phyloP scores from a whole-genome alignment of 2,888 invertebrate species.

The Stenotaenia linearis region DNA sequence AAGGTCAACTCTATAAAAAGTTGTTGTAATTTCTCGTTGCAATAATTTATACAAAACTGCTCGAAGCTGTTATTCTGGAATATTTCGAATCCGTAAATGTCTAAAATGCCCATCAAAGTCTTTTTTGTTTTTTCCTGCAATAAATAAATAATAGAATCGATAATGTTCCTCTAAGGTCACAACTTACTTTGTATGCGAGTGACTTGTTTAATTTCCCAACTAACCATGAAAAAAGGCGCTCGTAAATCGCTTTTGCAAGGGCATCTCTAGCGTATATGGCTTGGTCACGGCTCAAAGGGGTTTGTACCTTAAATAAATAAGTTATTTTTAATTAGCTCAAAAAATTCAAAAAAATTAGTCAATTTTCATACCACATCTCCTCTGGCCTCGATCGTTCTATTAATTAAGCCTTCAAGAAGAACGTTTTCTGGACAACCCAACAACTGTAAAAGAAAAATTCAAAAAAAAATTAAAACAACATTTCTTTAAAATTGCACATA shows the following conservation, averaged over 20 bases:
- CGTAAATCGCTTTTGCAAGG: conserved; percentile 83
- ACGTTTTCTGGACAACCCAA: conserved; percentile 63
- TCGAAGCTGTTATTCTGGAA: conserved; percentile 81
- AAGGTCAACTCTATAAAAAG: conserved; percentile 85
- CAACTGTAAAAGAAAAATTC: conserved; percentile 55
- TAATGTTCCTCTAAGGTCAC: not conserved
- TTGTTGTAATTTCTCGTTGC: conserved; percentile 91
- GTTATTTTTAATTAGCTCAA: not conserved
- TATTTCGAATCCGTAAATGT: conserved; percentile 93
- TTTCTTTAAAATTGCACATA: not conserved
- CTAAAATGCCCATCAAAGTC: conserved; percentile 76
- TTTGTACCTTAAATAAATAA: conserved; percentile 54
- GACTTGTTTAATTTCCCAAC: conserved; percentile 73
- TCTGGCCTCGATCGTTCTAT: conserved; percentile 78
- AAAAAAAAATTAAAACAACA: conserved; percentile 24
- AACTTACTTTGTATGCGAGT: conserved; percentile 50
- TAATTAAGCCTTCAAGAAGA: conserved; percentile 67
- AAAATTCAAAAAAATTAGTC: not conserved
- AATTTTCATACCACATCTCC: conserved; percentile 58
- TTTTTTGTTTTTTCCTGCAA: conserved; percentile 39
- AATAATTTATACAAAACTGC: conserved; percentile 93
- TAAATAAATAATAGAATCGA: not conserved
- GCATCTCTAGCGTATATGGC: conserved; percentile 84
- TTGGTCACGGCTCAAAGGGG: conserved; percentile 69
- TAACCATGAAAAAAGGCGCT: conserved; percentile 84